phyloP scores from a whole-genome alignment of 1,140 invertebrate species.

The Colletes gigas region DNA sequence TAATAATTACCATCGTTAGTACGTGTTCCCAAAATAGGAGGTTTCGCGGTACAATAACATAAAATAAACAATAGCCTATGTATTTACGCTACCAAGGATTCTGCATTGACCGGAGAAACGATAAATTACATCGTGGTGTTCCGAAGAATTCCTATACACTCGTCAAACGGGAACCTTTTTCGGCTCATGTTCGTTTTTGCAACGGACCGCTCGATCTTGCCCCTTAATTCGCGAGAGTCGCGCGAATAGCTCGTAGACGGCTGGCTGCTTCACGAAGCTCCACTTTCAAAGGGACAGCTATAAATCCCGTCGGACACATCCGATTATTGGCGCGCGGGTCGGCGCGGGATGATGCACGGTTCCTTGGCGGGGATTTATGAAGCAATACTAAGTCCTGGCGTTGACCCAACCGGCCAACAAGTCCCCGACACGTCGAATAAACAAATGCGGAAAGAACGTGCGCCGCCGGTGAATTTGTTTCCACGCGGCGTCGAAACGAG shows the following conservation, averaged over 20 bases:
- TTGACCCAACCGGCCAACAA: constrained; percentile 72
- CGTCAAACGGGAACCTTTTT: too few species aligned
- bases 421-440: constrained; percentile 68
- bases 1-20: not conserved
- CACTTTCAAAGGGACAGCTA: constrained; percentile 36
- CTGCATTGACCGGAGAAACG: not conserved
- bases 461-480: constrained; percentile 21
- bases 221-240: constrained; percentile 38
- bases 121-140: not conserved
- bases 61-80: too few species aligned
- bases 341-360: constrained; percentile 72
- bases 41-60: too few species aligned
- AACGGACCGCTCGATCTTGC: not conserved
- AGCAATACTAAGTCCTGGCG: constrained; percentile 76
- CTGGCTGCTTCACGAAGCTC: not conserved
- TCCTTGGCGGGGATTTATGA: constrained; percentile 74
- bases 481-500: constrained; percentile 29
- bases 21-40: too few species aligned
- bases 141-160: not conserved
- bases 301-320: constrained; percentile 62
- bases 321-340: constrained; percentile 68
- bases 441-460: constrained; percentile 54
- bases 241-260: constrained; percentile 12
- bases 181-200: not conserved
- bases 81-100: not conserved